Percentiles rank a stretch among this genome's conserved stretches.
Conservation (phyloP, 2,113 vertebrate genomes). For the Nannobrachium achirus region DNA sequence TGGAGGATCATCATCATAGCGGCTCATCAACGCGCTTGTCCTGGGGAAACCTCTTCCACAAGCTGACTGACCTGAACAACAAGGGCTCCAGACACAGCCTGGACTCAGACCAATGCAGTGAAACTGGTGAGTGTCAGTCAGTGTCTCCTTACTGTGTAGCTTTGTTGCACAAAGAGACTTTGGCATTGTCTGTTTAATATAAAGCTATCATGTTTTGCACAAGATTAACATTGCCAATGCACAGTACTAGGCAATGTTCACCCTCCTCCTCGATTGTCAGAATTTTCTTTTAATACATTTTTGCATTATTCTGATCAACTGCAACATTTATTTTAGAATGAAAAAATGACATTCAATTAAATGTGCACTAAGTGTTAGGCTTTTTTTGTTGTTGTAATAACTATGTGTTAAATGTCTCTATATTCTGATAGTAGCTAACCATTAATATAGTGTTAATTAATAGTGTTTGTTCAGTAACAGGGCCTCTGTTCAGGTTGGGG, state of each 20-base stretch:
- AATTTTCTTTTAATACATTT: too few species aligned
- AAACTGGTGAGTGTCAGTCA: constrained; percentile 60
- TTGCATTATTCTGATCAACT: constrained; percentile 4
- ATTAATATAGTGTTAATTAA: too few species aligned
- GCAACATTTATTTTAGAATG: not conserved
- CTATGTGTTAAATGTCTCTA: not conserved
- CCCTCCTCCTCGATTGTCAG: not conserved
- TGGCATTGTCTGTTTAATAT: not conserved
- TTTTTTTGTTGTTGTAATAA: too few species aligned
- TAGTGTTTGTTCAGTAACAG: too few species aligned
- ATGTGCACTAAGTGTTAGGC: too few species aligned
- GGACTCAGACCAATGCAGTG: constrained; percentile 38
- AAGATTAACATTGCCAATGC: too few species aligned
- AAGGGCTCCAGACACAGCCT: constrained; percentile 50
- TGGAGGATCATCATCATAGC: constrained; percentile 38
- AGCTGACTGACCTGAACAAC: constrained; percentile 63
- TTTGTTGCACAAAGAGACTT: not conserved
- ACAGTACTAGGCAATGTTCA: too few species aligned
- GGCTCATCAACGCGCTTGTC: constrained; percentile 66
- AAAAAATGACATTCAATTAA: not conserved
- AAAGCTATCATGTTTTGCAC: too few species aligned
- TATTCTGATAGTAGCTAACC: too few species aligned
- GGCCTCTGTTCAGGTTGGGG: too few species aligned
- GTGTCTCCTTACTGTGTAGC: not conserved
- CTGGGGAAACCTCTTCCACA: constrained; percentile 76